Base-by-base conservation (phyloP, 1,140 invertebrate genomes). In the Globodera rostochiensis region DNA sequence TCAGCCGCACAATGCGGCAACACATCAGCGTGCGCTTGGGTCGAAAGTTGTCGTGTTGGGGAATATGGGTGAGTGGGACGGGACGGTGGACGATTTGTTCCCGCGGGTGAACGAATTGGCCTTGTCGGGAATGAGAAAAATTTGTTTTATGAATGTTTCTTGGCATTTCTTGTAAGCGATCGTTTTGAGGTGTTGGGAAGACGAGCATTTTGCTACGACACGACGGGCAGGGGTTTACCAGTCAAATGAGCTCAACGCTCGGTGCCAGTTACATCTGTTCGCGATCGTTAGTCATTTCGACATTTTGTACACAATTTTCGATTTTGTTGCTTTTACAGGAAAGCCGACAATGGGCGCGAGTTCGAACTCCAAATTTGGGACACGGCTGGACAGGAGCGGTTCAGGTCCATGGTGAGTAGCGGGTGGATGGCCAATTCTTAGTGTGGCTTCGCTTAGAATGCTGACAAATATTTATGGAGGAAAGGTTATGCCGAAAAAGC, bases 361-460 rank as follows among this genome's bases (percentile, higher is more conserved):
- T 74, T 85, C 74, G 82, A 84, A 53, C 82, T 85, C 19, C 73
- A 79, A 36, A 80, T 85, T 46, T 85, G 84, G 84, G 96, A 98
- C 90, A 99, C 97, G 73, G 96, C 96, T 36, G 96, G 96, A 0
- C 97, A 98, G 90, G 97, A 99, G 91, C 92, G 97, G 82, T 98
- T 98, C 92, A 93, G 97, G 87, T 97, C 95, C 84, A 92, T 98
- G 84, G 98, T 98, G 90, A 96, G 96, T 80, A 53, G 4, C 11
- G 47, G 60, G 47, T 45, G 15, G 77, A 80, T 6, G 21, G 8
- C 3, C 45, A 71, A 46, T 60, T 77, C 36, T 36, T 36, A 36
- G 36, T 36, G 36, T 36, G 36, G 36, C 36, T 3, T 36, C 36
- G 36, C 36, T 36, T 36, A 36, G 36, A 36, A 36, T 36, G 3